Evolutionary conservation across 1,140 invertebrate genomes (phyloP).

Genomic region (Lineus longissimus): DNA sequence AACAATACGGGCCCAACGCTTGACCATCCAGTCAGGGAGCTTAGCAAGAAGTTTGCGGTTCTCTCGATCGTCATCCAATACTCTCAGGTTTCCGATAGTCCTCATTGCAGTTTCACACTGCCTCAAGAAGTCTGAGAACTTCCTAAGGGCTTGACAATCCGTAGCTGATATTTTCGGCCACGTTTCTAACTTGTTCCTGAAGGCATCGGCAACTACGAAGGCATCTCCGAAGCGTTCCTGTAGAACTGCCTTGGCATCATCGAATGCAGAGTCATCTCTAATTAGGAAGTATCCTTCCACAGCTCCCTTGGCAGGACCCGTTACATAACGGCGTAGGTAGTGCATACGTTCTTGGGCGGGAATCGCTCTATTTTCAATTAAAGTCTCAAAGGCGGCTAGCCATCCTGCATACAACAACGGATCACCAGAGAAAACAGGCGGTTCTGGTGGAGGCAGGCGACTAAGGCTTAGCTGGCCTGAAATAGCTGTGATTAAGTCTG

Average conservation of each 20-base stretch:
- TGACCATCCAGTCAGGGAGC: no score
- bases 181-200: slow-evolving; percentile 16
- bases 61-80: no score
- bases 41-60: no score
- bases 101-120: slow-evolving; percentile 9
- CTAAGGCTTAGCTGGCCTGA: not conserved
- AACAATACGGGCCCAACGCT: no score
- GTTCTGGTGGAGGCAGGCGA: slow-evolving; percentile 22
- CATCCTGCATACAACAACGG: slow-evolving; percentile 18
- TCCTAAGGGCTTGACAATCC: slow-evolving; percentile 12
- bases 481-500: no score
- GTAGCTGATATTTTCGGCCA: slow-evolving; percentile 11
- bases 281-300: slow-evolving; percentile 12
- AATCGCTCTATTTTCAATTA: slow-evolving; percentile 8
- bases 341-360: not conserved
- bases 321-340: slow-evolving; percentile 9
- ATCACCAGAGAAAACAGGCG: slow-evolving; percentile 23
- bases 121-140: slow-evolving; percentile 21
- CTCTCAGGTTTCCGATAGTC: no score
- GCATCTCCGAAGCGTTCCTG: slow-evolving; percentile 15
- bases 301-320: slow-evolving; percentile 9
- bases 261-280: slow-evolving; percentile 6
- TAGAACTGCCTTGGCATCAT: slow-evolving; percentile 9
- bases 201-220: slow-evolving; percentile 14
- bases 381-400: slow-evolving; percentile 1